These are phyloP conservation scores for Agrochola macilenta DNA, from an alignment of 2,888 invertebrate species.

Conservation along the genomic window DNA sequence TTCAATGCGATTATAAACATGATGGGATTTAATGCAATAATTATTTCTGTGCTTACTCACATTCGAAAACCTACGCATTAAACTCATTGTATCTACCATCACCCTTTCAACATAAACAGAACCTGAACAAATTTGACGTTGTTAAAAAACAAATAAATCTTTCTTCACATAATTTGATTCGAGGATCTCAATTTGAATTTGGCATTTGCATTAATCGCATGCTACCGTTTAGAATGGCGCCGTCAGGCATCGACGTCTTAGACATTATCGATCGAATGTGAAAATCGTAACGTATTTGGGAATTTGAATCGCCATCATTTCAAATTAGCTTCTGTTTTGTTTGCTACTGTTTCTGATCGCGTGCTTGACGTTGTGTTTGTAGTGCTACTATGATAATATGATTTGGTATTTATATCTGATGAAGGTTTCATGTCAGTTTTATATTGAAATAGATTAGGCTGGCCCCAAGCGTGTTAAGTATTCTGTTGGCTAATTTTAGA, in stretches of 20 bases:
- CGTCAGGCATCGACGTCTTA: slow-evolving; percentile 48
- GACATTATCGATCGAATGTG: slow-evolving; percentile 56
- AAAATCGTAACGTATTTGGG: slow-evolving; percentile 51
- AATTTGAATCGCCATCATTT: slow-evolving; percentile 48
- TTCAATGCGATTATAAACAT: slow-evolving; percentile 3
- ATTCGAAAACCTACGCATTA: no score
- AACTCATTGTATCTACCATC: background rate
- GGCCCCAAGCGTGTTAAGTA: background rate
- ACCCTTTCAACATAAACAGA: slow-evolving; percentile 5
- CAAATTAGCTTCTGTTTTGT: slow-evolving; percentile 60
- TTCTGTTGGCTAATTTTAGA: background rate
- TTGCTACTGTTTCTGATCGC: slow-evolving; percentile 49
- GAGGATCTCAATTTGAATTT: slow-evolving; percentile 49
- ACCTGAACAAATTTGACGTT: background rate
- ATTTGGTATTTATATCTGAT: slow-evolving; percentile 21
- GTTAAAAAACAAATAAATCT: slow-evolving; percentile 31
- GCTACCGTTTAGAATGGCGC: slow-evolving; percentile 62
- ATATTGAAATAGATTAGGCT: background rate
- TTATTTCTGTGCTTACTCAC: background rate
- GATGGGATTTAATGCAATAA: background rate
- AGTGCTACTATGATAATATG: slow-evolving; percentile 15
- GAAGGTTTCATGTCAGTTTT: background rate
- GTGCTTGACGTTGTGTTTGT: slow-evolving; percentile 38
- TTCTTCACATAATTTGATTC: slow-evolving; percentile 23
- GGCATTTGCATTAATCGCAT: slow-evolving; percentile 46